phyloP scores from a whole-genome alignment of 2,888 invertebrate genomes.

The Dimorphilus gyrociliatus region DNA sequence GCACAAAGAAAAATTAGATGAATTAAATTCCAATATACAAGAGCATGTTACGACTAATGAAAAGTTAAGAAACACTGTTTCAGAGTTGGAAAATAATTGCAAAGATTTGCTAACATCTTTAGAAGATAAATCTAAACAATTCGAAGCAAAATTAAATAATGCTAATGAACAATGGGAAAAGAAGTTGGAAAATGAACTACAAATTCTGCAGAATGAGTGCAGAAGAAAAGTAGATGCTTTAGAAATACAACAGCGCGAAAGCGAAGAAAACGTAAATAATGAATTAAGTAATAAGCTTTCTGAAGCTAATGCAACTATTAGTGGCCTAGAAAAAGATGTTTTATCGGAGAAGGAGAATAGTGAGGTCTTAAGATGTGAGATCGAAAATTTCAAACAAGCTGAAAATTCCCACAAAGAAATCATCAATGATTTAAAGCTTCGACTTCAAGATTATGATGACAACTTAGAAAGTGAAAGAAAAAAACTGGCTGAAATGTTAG shows the following conservation, averaged over 20 bases:
- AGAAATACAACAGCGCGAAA: constrained; percentile 8
- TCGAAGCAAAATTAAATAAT: background rate
- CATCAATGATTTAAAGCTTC: too few relatives aligned
- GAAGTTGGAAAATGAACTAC: constrained; percentile 5
- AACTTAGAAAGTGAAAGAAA: too few relatives aligned
- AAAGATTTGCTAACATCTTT: too few relatives aligned
- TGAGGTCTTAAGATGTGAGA: too few relatives aligned
- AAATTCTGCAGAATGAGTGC: constrained; percentile 7
- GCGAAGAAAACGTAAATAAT: constrained; percentile 5
- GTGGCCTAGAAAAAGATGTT: constrained; percentile 6
- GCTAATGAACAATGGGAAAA: constrained; percentile 11
- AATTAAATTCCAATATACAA: too few relatives aligned
- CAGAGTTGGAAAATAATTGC: background rate
- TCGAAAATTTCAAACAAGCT: too few relatives aligned
- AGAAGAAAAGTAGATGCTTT: constrained; percentile 5
- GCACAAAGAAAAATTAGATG: constrained; percentile 2
- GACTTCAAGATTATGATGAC: too few relatives aligned
- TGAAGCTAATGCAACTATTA: constrained; percentile 7
- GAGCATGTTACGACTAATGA: too few relatives aligned
- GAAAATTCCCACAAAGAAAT: too few relatives aligned
- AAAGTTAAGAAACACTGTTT: background rate
- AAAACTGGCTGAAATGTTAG: too few relatives aligned
- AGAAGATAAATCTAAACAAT: too few relatives aligned
- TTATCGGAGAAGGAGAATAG: too few relatives aligned
- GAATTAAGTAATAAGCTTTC: constrained; percentile 5